A percentile compares a stretch with the other conserved stretches of the same genome.
Evolutionary conservation across 2,113 vertebrate genomes (phyloP).

Genomic region (Megalops atlanticus): DNA sequence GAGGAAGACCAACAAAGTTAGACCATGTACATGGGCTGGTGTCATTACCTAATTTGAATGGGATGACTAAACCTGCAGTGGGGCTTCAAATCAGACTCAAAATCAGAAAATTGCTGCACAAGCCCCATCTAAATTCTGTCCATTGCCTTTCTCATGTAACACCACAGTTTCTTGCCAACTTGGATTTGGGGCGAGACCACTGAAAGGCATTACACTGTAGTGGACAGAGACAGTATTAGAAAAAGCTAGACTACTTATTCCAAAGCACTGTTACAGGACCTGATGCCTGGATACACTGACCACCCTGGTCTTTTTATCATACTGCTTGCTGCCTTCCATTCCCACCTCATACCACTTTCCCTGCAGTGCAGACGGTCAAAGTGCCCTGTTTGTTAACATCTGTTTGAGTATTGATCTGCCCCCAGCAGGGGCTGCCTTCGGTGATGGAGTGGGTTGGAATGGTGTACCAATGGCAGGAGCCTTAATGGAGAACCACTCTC

Average conservation of each 20-base stretch:
- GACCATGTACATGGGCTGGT: neutral
- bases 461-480: neutral
- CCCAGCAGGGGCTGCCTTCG: neutral
- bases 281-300: neutral
- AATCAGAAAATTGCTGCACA: neutral
- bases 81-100: neutral
- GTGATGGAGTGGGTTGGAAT: neutral
- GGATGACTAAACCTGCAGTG: neutral
- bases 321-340: neutral
- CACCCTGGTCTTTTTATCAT: neutral
- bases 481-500: neutral
- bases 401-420: neutral
- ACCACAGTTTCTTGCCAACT: neutral
- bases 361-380: neutral
- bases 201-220: neutral
- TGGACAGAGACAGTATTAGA: neutral
- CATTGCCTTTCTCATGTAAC: neutral
- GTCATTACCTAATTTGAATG: no score
- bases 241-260: neutral
- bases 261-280: neutral
- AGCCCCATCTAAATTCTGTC: neutral
- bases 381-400: constrained; percentile 10
- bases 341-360: neutral
- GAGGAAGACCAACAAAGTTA: neutral
- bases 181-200: neutral